These are phyloP conservation scores for Amphimallon solstitiale DNA, from an alignment of 2,888 invertebrate species.

Conservation along the genomic window DNA sequence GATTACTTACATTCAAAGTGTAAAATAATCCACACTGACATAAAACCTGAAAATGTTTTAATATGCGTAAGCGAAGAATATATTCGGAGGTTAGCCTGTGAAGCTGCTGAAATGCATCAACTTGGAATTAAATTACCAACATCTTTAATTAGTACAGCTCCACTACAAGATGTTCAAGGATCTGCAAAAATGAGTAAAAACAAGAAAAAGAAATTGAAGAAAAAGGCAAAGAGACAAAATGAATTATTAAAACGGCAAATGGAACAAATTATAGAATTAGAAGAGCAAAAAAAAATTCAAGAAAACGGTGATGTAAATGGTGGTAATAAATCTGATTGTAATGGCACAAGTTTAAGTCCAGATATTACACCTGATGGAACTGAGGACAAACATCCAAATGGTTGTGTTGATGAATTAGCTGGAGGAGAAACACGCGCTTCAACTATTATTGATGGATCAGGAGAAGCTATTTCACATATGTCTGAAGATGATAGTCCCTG, in stretches of 20 bases:
- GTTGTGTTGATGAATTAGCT: conserved; percentile 56
- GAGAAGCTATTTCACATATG: conserved; percentile 71
- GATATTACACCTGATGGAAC: conserved; percentile 53
- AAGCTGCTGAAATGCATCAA: conserved; percentile 94
- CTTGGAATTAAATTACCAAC: conserved; percentile 77
- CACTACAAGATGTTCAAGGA: conserved; percentile 80
- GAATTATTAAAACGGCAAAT: conserved; percentile 93
- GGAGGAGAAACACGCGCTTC: conserved; percentile 50
- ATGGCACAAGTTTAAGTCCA: conserved; percentile 55
- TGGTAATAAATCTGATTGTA: conserved; percentile 50
- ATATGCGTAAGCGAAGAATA: conserved; percentile 92
- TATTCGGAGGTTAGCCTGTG: conserved; percentile 90
- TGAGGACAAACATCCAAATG: conserved; percentile 57
- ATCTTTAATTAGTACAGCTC: conserved; percentile 89
- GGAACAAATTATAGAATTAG: conserved; percentile 93
- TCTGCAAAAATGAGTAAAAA: conserved; percentile 92
- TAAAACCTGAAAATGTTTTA: conserved; percentile 94
- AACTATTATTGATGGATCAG: conserved; percentile 59
- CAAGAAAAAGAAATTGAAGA: conserved; percentile 97
- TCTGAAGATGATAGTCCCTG: conserved; percentile 73
- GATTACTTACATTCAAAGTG: conserved; percentile 98
- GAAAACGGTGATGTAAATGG: conserved; percentile 63
- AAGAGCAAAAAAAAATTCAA: conserved; percentile 73
- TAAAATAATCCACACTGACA: conserved; percentile 94
- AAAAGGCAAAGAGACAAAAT: conserved; percentile 91